Evolutionary conservation across 2,888 invertebrate species (phyloP).

Genomic region (Leptopilina myrica): DNA sequence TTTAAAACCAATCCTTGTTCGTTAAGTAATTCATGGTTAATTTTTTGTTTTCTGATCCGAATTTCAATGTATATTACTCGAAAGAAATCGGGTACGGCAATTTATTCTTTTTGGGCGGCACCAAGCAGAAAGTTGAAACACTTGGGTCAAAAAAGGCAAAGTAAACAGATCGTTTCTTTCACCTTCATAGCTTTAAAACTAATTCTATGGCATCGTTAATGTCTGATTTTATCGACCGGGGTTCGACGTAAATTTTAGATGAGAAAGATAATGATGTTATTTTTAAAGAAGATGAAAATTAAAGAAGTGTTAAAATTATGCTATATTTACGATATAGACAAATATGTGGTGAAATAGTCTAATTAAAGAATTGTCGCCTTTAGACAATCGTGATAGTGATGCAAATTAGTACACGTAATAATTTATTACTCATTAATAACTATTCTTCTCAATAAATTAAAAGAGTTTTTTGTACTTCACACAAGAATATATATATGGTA

Average conservation of each 20-base stretch:
- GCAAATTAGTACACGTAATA: not conserved
- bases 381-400: not conserved
- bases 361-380: not conserved
- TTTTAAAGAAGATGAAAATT: constrained; percentile 34
- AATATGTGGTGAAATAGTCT: constrained; percentile 7
- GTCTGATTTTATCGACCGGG: constrained; percentile 72
- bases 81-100: constrained; percentile 21
- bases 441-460: not conserved
- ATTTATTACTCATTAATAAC: not conserved
- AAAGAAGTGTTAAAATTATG: constrained; percentile 34
- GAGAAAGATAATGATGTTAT: constrained; percentile 37
- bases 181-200: constrained; percentile 63
- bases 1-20: not conserved
- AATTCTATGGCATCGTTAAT: constrained; percentile 73
- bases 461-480: too few relatives aligned
- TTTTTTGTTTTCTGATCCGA: too few relatives aligned
- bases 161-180: constrained; percentile 60
- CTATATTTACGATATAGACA: constrained; percentile 2
- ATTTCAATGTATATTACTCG: not conserved
- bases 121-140: constrained; percentile 52
- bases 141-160: constrained; percentile 50
- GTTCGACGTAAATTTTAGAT: constrained; percentile 54
- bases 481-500: too few relatives aligned
- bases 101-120: constrained; percentile 58
- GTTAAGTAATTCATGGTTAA: too few relatives aligned